phyloP scores from a whole-genome alignment of 2,797 vertebrate genomes.

The Lepilemur septentrionalis region DNA sequence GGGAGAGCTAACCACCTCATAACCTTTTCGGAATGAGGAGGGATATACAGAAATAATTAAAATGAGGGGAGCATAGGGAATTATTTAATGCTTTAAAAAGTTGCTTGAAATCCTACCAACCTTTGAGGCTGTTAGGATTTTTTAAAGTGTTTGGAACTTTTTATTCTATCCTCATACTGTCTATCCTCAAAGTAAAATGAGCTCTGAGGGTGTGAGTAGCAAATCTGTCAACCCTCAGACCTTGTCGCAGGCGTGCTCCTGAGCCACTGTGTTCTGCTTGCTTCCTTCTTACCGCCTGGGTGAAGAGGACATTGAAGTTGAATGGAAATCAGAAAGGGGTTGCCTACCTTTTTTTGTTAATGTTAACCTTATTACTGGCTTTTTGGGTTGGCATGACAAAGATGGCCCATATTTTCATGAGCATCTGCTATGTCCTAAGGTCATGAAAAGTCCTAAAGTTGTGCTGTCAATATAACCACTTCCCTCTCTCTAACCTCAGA shows the following conservation, averaged over 20 bases:
- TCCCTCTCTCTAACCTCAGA: neutral
- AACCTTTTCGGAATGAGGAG: constrained; percentile 7
- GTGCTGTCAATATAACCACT: neutral
- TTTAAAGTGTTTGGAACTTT: neutral
- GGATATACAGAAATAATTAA: neutral
- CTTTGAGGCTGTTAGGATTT: neutral
- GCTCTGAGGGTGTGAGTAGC: neutral
- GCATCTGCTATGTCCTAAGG: neutral
- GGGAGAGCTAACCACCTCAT: neutral
- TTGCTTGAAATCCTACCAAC: neutral
- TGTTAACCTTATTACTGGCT: neutral
- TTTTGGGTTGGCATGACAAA: neutral
- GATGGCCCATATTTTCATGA: neutral
- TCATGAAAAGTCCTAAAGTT: neutral
- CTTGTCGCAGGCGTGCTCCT: neutral
- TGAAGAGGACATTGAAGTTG: neutral
- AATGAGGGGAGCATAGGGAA: neutral
- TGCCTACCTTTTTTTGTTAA: neutral
- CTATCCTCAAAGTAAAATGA: neutral
- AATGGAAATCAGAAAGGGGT: neutral
- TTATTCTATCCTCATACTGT: neutral
- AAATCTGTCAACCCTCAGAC: neutral
- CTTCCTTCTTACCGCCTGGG: neutral
- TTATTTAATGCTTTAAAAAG: constrained; percentile 27
- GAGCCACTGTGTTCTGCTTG: neutral